Evolutionary conservation across 2,113 vertebrate genomes (phyloP), one percentile per base, ranked within the genome.

Genomic region (Ammodytes dubius): DNA sequence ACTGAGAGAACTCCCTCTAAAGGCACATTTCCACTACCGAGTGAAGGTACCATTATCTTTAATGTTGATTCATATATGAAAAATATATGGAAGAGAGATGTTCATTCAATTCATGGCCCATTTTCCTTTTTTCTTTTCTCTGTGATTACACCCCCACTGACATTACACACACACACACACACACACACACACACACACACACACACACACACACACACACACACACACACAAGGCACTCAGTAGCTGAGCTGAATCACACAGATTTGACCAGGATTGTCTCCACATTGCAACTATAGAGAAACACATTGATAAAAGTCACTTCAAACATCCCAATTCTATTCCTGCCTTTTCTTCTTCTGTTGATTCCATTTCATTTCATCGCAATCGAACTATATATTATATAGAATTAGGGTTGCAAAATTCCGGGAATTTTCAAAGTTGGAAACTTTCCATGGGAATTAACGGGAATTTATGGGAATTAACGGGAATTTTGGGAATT

Each of bases 51-150:
- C 45, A 74, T 88, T 82, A 86, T 74, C 49, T 79, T 57, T 87
- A 82, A 89, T 81, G 82, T 67, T 85, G 87, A 89, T 85, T 68
- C 86, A 89, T 88, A 17, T 84, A 83, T 83, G 58, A 87, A 84
- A 80, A 65, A 86, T 53, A 77, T 14, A 13, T 27, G 17, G 3
- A 58, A 75, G 12, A 6, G 58, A 82, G 39, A 52, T 37, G 46
- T 77, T 80, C 65, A 81, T 82, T 84, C 74, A 74, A 58, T 81
- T 79, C 65, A 69, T 13, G n/a, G 43, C 14, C 42, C 59, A 12
- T 74, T 76, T 37, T 76, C 14, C 71, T 79, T 59, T 59, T 3
- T 59, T 47, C 15, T 50, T 39, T 66, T 40, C 79, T 19, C 2
- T 57, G n/a, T 81, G 40, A 70, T 76, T 75, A 19, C 73, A 60